Evolutionary conservation across 2,797 vertebrate genomes (phyloP), one percentile per base, ranked within the genome.

Genomic region (Eospalax fontanierii): DNA sequence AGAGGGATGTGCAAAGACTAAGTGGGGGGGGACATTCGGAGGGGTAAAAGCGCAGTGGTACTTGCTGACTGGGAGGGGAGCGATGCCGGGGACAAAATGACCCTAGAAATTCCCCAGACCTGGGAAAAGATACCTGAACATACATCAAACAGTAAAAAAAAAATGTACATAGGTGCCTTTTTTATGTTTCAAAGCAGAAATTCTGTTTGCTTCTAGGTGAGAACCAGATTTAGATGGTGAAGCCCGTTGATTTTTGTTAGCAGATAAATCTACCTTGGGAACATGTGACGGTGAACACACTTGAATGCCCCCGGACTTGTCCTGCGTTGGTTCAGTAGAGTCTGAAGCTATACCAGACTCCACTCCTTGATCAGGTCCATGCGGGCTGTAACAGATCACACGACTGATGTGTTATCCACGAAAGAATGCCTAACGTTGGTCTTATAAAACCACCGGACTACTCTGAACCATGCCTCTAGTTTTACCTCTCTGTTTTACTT

Each of bases 191-290:
- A 57, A 57, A 59, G 50, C 28, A 0, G 18, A 88, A 54, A 66
- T 61, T 71, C 40, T 75, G 6, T 46, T 50, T 87, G 50, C 57
- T 54, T 91, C 28, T n/a, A 35, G 43, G 61, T 90, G 38, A 83
- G n/a, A 50, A 33, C 57, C n/a, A n/a, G 18, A 57, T 46, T 92
- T 96, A 35, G 76, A 92, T 80, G 35, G 50, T 43, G n/a, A 54
- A 16, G 71, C 70, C 4, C 0, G 19, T 76, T 43, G 15, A 43
- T 63, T 90, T 70, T 70, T 86, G 74, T 73, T 28, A 78, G 18
- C 50, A 14, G 50, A 11, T 46, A 46, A 46, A 46, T 46, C 5
- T 11, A 46, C 6, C 11, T 59, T 15, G 21, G 59, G 59, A 63
- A 63, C 61, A 24, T 63, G 12, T 57, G 54, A 57, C 57, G 22